Base-by-base conservation (phyloP, 2,888 invertebrate species). In the Lumbricus terrestris region DNA sequence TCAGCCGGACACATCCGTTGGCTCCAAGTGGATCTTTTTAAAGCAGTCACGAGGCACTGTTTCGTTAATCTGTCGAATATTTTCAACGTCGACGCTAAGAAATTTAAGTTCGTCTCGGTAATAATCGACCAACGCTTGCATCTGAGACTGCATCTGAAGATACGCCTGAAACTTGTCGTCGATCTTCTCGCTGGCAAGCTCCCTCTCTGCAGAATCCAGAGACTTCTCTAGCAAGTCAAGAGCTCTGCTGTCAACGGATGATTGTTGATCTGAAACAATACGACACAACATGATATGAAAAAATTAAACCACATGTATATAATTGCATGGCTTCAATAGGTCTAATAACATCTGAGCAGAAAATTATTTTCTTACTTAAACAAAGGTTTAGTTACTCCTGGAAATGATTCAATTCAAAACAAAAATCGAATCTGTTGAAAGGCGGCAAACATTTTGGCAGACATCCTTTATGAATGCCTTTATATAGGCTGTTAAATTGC, bases 171-270 rank as follows among this genome's bases (percentile, higher is more conserved):
- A 93, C 89, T 93, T 93, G 15, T 89, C 91, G 20, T 94, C 94
- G 33, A 95, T 92, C 82, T 94, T 92, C 11, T 93, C 93, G 37
- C 93, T 92, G 42, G 90, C 90, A 88, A 95, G 91, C 34, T 92
- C 34, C 92, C 92, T 90, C 90, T 95, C 95, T 20, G 95, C 94
- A 23, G 93, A 92, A 34, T 93, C 93, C 34, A 95, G 92, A 89
- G 94, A 93, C 82, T 90, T 90, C 92, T 95, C 95, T 91, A 95
- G 93, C 23, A 94, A 93, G 69, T 94, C 94, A 90, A 95, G 93
- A 42, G 95, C 94, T 16, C 92, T 92, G 40, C 92, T 93, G 91
- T 94, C 93, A 34, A 94, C 47, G 69, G 47, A 91, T 91, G n/a
- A 90, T 47, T 37, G 91, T 90, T 35, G 85, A 88, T 88, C 91